Conservation (phyloP, 2,888 invertebrate species). For the Diadegma fenestrale region DNA sequence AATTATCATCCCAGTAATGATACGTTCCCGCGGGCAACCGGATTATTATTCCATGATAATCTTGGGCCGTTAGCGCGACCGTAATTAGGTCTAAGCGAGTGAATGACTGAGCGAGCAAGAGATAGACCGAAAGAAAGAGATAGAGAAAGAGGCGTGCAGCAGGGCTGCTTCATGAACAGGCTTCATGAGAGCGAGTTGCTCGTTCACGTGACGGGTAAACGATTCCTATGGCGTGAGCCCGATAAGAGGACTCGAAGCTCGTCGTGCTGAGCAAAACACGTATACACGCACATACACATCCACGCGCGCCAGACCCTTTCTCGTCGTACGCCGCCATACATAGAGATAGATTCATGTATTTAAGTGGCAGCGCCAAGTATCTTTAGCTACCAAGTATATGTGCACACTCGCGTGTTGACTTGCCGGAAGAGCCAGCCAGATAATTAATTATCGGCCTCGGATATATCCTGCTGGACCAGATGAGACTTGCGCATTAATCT, state of each 20-base stretch:
- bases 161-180: conserved; percentile 28
- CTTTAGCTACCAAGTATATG: not conserved
- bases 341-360: conserved; percentile 32
- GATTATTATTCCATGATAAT: conserved; percentile 70
- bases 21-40: conserved; percentile 68
- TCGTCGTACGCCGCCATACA: conserved; percentile 33
- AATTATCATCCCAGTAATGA: conserved; percentile 69
- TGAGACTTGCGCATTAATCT: conserved; percentile 53
- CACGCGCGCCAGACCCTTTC: conserved; percentile 36
- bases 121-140: conserved; percentile 17
- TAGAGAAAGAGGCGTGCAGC: conserved; percentile 24
- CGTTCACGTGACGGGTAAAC: conserved; percentile 68
- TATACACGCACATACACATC: conserved; percentile 10
- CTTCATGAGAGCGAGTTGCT: conserved; percentile 58
- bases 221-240: conserved; percentile 69
- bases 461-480: conserved; percentile 37
- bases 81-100: conserved; percentile 69
- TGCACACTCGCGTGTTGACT: conserved; percentile 34
- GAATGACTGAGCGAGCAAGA: conserved; percentile 12
- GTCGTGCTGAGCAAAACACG: conserved; percentile 51
- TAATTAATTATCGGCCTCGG: conserved; percentile 59
- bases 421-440: conserved; percentile 57
- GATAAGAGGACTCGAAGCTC: conserved; percentile 62
- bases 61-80: conserved; percentile 69
- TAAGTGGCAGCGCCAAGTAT: conserved; percentile 18